Evolutionary conservation across 2,113 vertebrate species (phyloP).

Genomic region (Salvator merianae): DNA sequence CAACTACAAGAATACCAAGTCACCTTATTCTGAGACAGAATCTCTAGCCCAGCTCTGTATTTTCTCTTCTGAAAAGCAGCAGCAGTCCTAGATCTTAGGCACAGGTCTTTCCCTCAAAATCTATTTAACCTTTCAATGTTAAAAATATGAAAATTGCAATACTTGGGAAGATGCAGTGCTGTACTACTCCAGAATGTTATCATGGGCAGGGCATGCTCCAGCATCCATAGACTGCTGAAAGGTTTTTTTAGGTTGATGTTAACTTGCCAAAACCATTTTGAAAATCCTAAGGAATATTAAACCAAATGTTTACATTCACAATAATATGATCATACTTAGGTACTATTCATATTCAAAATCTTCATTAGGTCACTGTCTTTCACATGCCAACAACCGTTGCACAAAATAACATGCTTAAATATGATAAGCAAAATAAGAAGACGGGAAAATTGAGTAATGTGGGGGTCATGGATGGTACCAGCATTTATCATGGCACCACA

Average conservation of each 20-base stretch:
- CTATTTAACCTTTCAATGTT: not conserved
- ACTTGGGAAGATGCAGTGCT: not conserved
- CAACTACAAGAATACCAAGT: slow-evolving; percentile 11
- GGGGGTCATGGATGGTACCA: no score
- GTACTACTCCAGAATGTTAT: no score
- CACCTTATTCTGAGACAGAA: not conserved
- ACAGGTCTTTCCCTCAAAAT: not conserved
- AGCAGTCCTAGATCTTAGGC: not conserved
- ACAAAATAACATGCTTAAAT: no score
- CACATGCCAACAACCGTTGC: no score
- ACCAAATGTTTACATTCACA: not conserved
- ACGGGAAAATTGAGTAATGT: no score
- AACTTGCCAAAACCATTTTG: no score
- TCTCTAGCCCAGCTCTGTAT: not conserved
- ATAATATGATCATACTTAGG: not conserved
- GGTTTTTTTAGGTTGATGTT: not conserved
- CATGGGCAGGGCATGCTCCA: no score
- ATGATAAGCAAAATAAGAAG: no score
- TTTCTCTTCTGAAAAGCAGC: not conserved
- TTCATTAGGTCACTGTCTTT: no score
- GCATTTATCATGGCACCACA: no score
- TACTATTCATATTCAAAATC: not conserved
- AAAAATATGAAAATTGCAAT: not conserved
- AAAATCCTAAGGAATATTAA: not conserved
- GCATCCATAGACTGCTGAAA: not conserved